Percentiles rank a stretch among this genome's conserved stretches.
Evolutionary conservation across 30 jellyfish, hydroid and myxozoan species (phyloP).

Genomic region (Turritopsis rubra): DNA sequence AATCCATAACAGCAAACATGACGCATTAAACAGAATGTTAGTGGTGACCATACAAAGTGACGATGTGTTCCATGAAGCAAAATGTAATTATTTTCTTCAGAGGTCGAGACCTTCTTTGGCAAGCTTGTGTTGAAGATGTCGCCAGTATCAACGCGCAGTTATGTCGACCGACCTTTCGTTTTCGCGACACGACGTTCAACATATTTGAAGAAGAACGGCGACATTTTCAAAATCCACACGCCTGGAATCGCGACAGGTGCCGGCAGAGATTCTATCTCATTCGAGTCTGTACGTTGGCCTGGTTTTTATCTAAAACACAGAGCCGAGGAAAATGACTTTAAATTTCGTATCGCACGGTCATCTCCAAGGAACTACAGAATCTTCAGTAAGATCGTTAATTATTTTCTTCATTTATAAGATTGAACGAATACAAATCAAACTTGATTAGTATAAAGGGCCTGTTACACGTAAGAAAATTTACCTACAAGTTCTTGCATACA

Average conservation of each 20-base stretch:
- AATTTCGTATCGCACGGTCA: constrained; percentile 20
- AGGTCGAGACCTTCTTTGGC: constrained; percentile 28
- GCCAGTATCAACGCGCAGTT: not conserved
- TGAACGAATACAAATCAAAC: not conserved
- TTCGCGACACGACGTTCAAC: constrained; percentile 74
- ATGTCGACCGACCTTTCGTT: constrained; percentile 28
- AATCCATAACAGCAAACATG: not conserved
- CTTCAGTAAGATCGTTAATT: constrained; percentile 15
- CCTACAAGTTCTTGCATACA: too few species aligned
- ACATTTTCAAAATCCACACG: constrained; percentile 65
- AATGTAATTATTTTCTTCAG: not conserved
- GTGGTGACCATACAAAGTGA: too few species aligned
- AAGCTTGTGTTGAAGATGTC: constrained; percentile 24
- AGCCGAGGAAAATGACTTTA: constrained; percentile 33
- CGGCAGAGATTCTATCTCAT: constrained; percentile 58
- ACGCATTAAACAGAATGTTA: not conserved
- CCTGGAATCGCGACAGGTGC: constrained; percentile 71
- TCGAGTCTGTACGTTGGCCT: constrained; percentile 84
- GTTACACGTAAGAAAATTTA: too few species aligned
- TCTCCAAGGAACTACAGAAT: constrained; percentile 4
- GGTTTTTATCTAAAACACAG: constrained; percentile 54
- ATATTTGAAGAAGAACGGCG: constrained; percentile 77
- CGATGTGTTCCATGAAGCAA: too few species aligned
- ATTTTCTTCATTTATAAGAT: not conserved
- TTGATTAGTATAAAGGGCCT: too few species aligned